Evolutionary conservation across 2,113 vertebrate genomes (phyloP).

Genomic region (Archilochus colubris): DNA sequence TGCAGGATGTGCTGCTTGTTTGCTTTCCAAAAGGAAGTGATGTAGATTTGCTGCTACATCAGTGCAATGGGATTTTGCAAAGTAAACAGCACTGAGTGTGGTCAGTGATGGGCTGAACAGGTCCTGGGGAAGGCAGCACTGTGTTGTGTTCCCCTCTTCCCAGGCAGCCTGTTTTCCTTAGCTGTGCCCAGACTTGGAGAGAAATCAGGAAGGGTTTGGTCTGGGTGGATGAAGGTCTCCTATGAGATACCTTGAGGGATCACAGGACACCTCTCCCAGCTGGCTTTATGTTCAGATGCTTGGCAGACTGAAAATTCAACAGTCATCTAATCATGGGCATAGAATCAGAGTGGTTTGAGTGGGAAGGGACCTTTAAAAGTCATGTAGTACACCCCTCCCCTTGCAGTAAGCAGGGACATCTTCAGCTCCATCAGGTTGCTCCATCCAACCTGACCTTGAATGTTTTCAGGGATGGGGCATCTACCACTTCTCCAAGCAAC

Average conservation of each 20-base stretch:
- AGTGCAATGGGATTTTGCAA: background rate
- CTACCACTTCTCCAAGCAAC: too few relatives aligned
- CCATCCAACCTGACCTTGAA: too few relatives aligned
- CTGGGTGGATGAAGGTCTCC: background rate
- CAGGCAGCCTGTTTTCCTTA: background rate
- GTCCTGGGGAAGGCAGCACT: background rate
- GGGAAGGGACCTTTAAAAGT: too few relatives aligned
- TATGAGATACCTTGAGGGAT: background rate
- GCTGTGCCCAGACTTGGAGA: background rate
- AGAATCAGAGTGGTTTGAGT: too few relatives aligned
- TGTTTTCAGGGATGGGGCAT: too few relatives aligned
- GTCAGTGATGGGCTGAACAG: background rate
- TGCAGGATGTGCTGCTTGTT: conserved; percentile 20
- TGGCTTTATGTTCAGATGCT: background rate
- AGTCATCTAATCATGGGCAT: background rate
- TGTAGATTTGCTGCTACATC: background rate
- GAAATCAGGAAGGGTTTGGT: background rate
- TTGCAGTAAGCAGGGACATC: too few relatives aligned
- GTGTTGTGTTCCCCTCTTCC: background rate
- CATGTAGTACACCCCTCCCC: too few relatives aligned
- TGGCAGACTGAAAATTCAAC: background rate
- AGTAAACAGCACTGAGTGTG: rapidly evolving
- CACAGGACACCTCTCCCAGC: background rate
- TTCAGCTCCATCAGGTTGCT: too few relatives aligned
- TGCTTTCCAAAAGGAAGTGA: conserved; percentile 22